A percentile compares a stretch with the other conserved stretches of the same genome.
Conservation (phyloP, 2,797 vertebrate genomes). For the Meriones psammophilus region DNA sequence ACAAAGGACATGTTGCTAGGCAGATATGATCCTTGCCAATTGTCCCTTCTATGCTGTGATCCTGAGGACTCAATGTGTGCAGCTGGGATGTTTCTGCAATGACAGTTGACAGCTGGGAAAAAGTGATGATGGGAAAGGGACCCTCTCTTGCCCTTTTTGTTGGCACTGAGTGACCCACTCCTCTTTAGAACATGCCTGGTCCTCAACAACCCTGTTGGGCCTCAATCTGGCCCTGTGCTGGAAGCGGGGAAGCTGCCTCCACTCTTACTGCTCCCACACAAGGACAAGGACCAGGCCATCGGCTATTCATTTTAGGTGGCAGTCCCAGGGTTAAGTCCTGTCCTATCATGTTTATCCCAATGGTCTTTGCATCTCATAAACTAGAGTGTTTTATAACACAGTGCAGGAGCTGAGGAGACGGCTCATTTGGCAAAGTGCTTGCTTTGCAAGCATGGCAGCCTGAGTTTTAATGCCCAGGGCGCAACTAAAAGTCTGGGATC, state of each 20-base stretch:
- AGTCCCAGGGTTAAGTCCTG: not conserved
- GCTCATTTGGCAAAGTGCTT: not conserved
- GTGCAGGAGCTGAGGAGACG: not conserved
- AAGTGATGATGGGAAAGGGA: rapidly evolving
- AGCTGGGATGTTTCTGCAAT: not conserved
- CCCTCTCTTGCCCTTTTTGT: not conserved
- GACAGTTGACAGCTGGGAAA: not conserved
- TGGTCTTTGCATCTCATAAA: not conserved
- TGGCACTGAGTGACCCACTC: rapidly evolving
- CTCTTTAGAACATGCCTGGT: not conserved
- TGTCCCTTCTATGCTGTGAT: not conserved
- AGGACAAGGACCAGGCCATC: no score
- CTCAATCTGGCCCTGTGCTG: not conserved
- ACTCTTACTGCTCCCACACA: no score
- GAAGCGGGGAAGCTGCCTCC: not conserved
- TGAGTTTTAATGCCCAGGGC: not conserved
- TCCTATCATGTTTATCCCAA: not conserved
- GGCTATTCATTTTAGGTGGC: not conserved
- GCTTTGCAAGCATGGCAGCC: not conserved
- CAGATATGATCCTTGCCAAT: no score
- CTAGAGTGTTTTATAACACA: not conserved
- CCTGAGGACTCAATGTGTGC: rapidly evolving
- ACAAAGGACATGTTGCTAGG: no score
- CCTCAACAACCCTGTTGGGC: not conserved
- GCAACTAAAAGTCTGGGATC: not conserved